Conservation (phyloP, 2,797 vertebrate genomes). For the Gadopsis bispinosus region DNA sequence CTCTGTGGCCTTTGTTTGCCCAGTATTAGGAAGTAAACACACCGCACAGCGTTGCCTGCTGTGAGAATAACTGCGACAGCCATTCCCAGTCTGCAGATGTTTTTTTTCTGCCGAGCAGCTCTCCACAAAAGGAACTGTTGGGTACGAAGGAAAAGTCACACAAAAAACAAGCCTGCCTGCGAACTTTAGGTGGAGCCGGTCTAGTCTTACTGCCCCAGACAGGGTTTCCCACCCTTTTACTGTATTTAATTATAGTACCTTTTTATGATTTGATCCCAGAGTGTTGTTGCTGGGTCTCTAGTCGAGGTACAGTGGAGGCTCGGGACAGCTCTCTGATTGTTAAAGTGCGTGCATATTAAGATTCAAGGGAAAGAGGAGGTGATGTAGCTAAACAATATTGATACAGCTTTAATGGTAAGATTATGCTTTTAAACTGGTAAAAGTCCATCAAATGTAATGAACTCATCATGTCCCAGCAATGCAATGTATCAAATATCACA, state of each 20-base stretch:
- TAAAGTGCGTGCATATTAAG: constrained; percentile 8
- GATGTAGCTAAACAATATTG: not conserved
- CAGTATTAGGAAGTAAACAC: constrained; percentile 62
- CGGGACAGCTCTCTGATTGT: constrained; percentile 19
- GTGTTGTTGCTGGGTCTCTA: constrained; percentile 25
- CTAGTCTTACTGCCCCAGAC: constrained; percentile 47
- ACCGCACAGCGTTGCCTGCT: constrained; percentile 16
- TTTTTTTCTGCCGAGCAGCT: constrained; percentile 20
- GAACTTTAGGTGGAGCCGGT: constrained; percentile 57
- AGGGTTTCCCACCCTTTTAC: constrained; percentile 29
- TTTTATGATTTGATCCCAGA: constrained; percentile 31
- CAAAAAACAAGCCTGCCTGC: constrained; percentile 52
- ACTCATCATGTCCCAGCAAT: not conserved
- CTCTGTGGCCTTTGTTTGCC: constrained; percentile 65
- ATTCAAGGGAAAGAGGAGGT: not conserved
- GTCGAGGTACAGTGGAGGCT: not conserved
- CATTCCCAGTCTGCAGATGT: constrained; percentile 64
- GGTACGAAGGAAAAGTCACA: constrained; percentile 42
- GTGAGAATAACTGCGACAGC: constrained; percentile 59
- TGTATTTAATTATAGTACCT: constrained; percentile 54
- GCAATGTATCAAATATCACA: not conserved
- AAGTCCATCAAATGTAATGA: not conserved
- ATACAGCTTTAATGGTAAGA: too few species aligned
- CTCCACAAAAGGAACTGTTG: constrained; percentile 25
- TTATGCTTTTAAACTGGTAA: not conserved